These are phyloP conservation scores for Gorsachius goisagi DNA, from an alignment of 2,113 vertebrate species.

Conservation along the genomic window DNA sequence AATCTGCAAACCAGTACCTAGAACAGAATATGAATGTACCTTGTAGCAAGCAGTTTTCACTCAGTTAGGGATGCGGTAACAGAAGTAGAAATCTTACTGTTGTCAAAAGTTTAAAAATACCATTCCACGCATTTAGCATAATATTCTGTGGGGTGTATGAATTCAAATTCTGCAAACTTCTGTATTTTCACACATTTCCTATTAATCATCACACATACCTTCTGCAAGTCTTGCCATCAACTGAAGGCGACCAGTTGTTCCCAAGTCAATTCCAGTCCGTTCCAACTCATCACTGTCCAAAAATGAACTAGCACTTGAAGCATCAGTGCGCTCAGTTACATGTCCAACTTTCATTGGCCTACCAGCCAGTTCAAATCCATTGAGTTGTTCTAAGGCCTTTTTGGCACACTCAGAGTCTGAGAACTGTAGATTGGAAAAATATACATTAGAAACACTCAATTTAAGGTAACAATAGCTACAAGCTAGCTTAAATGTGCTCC, in stretches of 20 bases:
- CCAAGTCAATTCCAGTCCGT: slow-evolving; percentile 91
- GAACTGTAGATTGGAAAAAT: slow-evolving; percentile 75
- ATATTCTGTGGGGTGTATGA: not conserved
- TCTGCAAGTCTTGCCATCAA: slow-evolving; percentile 95
- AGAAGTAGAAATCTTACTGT: not conserved
- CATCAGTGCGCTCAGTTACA: slow-evolving; percentile 91
- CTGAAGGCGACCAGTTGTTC: slow-evolving; percentile 92
- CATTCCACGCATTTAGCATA: not conserved
- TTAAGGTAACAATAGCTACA: not conserved
- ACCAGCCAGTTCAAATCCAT: slow-evolving; percentile 94
- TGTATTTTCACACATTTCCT: not conserved
- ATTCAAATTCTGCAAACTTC: not conserved
- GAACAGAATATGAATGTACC: accelerated
- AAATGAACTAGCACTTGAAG: slow-evolving; percentile 88
- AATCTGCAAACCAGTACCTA: slow-evolving; percentile 94
- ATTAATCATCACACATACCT: slow-evolving; percentile 68
- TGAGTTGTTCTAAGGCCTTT: slow-evolving; percentile 95
- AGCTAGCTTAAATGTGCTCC: not conserved
- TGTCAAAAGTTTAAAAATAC: not conserved
- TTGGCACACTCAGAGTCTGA: slow-evolving; percentile 95
- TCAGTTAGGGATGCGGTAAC: not conserved
- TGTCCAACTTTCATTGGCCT: slow-evolving; percentile 98
- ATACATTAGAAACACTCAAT: not conserved
- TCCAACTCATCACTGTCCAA: slow-evolving; percentile 94
- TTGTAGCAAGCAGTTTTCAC: not conserved